Percentiles rank a stretch among this genome's conserved stretches.
phyloP scores from a whole-genome alignment of 2,888 invertebrate genomes.

The Ornithoptera alexandrae region DNA sequence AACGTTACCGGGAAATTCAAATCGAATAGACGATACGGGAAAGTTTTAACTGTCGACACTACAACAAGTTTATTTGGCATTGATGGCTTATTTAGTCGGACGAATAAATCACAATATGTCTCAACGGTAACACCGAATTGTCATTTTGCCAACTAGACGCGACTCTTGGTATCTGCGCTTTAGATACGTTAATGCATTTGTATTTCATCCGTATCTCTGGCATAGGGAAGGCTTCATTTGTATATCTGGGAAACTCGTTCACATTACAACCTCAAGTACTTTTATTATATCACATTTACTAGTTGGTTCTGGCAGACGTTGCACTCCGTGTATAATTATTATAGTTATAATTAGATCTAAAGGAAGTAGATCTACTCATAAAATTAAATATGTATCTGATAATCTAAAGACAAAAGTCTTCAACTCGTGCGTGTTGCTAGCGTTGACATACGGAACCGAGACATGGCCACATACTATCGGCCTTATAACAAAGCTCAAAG shows the following conservation, averaged over 20 bases:
- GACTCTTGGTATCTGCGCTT: slow-evolving; percentile 27
- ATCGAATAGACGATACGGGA: slow-evolving; percentile 30
- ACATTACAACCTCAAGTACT: slow-evolving; percentile 3
- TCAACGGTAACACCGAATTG: slow-evolving; percentile 30
- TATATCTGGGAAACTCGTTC: slow-evolving; percentile 25
- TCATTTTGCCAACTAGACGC: slow-evolving; percentile 28
- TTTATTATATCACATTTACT: neutral
- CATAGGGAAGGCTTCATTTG: slow-evolving; percentile 28
- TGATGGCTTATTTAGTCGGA: slow-evolving; percentile 30
- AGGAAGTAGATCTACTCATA: no score
- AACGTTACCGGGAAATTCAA: slow-evolving; percentile 40
- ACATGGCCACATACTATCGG: no score
- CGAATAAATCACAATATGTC: slow-evolving; percentile 25
- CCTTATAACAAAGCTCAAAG: no score
- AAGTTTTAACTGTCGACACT: slow-evolving; percentile 26
- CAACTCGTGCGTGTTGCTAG: no score
- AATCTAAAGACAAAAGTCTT: no score
- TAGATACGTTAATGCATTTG: slow-evolving; percentile 30
- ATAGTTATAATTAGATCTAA: no score
- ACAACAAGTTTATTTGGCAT: slow-evolving; percentile 28
- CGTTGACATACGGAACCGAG: no score
- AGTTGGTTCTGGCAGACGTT: no score
- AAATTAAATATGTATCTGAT: no score
- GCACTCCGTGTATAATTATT: no score
- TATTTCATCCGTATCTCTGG: slow-evolving; percentile 25